Evolutionary conservation across 1,140 invertebrate genomes (phyloP), one percentile per base, ranked within the genome.

Genomic region (Pseudomyrmex cubaensis): DNA sequence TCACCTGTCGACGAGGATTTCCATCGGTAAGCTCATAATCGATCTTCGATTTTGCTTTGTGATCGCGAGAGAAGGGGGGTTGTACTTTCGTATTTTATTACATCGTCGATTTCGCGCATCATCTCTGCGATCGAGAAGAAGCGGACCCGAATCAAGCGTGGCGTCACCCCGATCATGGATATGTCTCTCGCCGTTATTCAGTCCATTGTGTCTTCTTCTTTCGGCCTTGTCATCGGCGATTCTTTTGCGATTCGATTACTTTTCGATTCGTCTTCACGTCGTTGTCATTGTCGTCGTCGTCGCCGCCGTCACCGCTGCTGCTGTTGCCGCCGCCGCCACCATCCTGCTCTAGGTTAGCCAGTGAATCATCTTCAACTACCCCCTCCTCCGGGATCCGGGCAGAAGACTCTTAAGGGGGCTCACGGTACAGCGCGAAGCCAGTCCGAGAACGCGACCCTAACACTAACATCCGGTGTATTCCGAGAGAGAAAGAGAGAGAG

Each of bases 401-500:
- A 92, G 92, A 93, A 90, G 91, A 94, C 91, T 94, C 93, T 94
- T 94, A 94, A 94, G 92, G 92, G 93, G 92, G 90, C 92, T 88
- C 90, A 89, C 93, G 87, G 90, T 89, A 91, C 91, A 88, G 87
- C 90, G 92, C 92, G 90, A 92, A 89, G 92, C 92, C 93, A 94
- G 93, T 94, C 90, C 91, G 92, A 94, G 93, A 94, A 94, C 92
- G 93, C 92, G 92, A 93, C 90, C 91, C 93, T 92, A 93, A 93
- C 92, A 92, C 90, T 92, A 93, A 94, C 93, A 92, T 94, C 93
- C 93, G 92, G 92, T 92, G 86, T 90, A 89, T 89, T 92, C 89
- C 87, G 90, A 90, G 85, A 74, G 44, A 63, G 59, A 77, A 20
- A 69, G 20, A 57, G 35, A 44, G 62, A 0, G 35, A 35, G 90